Percentiles rank a stretch among this genome's conserved stretches.
phyloP scores from a whole-genome alignment of 2,888 invertebrate species.

The Pardosa pseudoannulata region DNA sequence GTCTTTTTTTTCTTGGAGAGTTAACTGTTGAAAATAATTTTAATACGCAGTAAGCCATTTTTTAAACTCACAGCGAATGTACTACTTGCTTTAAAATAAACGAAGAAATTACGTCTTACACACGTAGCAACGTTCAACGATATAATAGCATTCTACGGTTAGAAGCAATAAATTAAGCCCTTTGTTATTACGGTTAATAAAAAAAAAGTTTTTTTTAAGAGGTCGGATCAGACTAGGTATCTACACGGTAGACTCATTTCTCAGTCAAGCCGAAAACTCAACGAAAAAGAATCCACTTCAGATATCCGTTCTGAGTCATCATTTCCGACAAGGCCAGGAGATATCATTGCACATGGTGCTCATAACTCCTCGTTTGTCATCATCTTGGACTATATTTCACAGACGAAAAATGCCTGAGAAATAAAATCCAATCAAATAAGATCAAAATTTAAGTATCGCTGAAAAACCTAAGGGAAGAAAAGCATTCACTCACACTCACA shows the following conservation, averaged over 20 bases:
- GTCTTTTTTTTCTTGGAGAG: too few relatives aligned
- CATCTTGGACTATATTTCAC: constrained; percentile 35
- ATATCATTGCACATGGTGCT: constrained; percentile 56
- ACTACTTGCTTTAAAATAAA: too few relatives aligned
- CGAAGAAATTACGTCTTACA: too few relatives aligned
- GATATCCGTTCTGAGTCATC: constrained; percentile 68
- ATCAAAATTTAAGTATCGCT: constrained; percentile 31
- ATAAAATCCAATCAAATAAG: constrained; percentile 63
- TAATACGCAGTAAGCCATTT: too few relatives aligned
- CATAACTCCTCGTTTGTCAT: constrained; percentile 65
- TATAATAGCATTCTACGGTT: too few relatives aligned
- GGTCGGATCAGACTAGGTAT: constrained; percentile 54
- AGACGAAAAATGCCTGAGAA: not conserved
- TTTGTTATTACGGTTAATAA: too few relatives aligned
- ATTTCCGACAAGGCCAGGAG: constrained; percentile 55
- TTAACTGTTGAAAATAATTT: too few relatives aligned
- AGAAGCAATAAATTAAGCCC: too few relatives aligned
- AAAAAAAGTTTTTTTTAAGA: not conserved
- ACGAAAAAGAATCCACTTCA: constrained; percentile 48
- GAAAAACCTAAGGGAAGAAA: not conserved
- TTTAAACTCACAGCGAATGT: too few relatives aligned
- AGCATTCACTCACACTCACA: constrained; percentile 16
- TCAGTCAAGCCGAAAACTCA: not conserved
- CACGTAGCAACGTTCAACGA: too few relatives aligned
- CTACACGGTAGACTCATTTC: constrained; percentile 55